phyloP scores from a whole-genome alignment of 2,888 invertebrate genomes.

The Sesamia inferens region DNA sequence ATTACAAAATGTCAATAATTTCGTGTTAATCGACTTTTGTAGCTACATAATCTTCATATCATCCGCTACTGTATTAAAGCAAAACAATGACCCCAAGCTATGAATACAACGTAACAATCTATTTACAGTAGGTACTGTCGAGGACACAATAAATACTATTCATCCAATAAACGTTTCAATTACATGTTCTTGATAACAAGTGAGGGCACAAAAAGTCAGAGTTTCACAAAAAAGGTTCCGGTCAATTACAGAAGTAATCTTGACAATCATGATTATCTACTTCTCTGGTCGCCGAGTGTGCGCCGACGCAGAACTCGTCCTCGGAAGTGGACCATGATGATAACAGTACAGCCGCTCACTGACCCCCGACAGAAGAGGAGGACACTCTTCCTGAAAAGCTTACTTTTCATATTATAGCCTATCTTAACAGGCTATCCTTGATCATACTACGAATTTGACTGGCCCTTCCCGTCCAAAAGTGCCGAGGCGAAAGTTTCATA shows the following conservation, averaged over 20 bases:
- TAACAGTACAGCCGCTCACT: slow-evolving; percentile 33
- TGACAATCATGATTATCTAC: neutral
- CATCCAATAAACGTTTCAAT: slow-evolving; percentile 2
- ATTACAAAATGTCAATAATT: too few species aligned
- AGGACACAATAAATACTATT: slow-evolving; percentile 6
- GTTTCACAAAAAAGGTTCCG: slow-evolving; percentile 36
- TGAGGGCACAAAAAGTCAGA: slow-evolving; percentile 16
- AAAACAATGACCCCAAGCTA: neutral
- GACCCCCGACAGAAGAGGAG: slow-evolving; percentile 20
- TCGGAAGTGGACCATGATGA: slow-evolving; percentile 25
- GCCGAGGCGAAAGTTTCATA: neutral
- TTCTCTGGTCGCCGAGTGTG: neutral
- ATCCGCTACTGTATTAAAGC: neutral
- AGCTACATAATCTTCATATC: neutral
- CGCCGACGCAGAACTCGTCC: slow-evolving; percentile 43
- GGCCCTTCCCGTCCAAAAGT: neutral
- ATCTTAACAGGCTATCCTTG: neutral
- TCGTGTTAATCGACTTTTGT: too few species aligned
- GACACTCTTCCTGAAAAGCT: slow-evolving; percentile 12
- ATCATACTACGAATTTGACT: too few species aligned
- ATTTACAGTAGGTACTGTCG: slow-evolving; percentile 11
- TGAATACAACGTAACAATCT: neutral
- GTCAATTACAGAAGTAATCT: slow-evolving; percentile 33
- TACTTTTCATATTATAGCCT: too few species aligned
- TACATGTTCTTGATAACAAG: slow-evolving; percentile 13